These are phyloP conservation scores for Sciurus vulgaris DNA, from an alignment of 2,797 vertebrate genomes.

Conservation along the genomic window DNA sequence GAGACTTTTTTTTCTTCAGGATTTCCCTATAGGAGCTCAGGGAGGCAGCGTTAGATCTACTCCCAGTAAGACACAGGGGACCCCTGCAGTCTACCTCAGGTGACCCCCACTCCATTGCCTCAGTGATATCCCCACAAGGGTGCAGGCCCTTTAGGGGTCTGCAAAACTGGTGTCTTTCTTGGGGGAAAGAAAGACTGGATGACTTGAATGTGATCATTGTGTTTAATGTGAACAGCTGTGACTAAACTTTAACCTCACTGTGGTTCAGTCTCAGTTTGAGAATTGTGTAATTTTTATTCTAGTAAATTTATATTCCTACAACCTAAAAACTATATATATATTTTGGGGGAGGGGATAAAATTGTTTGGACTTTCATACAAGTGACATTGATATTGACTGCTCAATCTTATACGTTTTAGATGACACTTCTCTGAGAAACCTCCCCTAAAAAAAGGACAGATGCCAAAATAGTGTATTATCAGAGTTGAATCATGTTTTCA, in stretches of 20 bases:
- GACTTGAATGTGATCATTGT: not conserved
- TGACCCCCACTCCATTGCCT: not conserved
- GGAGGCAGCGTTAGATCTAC: not conserved
- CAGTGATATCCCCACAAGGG: not conserved
- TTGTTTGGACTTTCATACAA: not conserved
- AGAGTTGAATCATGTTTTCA: not conserved
- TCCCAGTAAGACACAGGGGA: not conserved
- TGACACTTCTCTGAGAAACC: not conserved
- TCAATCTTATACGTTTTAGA: not conserved
- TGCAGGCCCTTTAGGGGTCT: not conserved
- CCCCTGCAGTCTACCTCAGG: not conserved
- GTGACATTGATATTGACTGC: not conserved
- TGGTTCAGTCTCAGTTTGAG: not conserved
- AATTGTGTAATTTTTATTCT: not conserved
- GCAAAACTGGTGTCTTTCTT: not conserved
- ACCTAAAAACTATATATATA: not conserved
- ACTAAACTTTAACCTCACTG: not conserved
- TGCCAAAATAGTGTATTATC: not conserved
- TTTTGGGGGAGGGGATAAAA: not conserved
- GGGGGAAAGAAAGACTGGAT: not conserved
- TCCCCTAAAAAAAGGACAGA: not conserved
- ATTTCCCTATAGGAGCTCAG: not conserved
- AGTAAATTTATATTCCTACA: not conserved
- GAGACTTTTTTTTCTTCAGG: not conserved
- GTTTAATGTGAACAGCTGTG: not conserved